These are phyloP conservation scores for Indicator maculatus DNA, from an alignment of 2,113 vertebrate genomes.

Conservation along the genomic window DNA sequence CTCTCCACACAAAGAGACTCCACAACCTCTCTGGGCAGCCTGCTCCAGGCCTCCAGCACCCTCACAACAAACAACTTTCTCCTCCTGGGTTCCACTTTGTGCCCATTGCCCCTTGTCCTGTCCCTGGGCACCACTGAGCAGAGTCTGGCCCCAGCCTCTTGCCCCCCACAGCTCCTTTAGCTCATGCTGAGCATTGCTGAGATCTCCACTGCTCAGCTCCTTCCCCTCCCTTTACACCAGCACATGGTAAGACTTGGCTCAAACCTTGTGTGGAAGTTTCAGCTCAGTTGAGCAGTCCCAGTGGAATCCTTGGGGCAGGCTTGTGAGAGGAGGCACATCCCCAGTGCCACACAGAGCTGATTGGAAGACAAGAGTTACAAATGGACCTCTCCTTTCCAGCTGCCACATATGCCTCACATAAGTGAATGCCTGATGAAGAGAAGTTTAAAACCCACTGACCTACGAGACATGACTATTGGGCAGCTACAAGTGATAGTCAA, in stretches of 20 bases:
- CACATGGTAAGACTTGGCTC: neutral
- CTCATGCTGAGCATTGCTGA: too few relatives aligned
- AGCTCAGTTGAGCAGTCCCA: accelerated
- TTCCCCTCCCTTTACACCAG: accelerated
- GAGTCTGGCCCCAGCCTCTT: too few relatives aligned
- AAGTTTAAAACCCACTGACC: constrained; percentile 91
- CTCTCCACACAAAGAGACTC: too few relatives aligned
- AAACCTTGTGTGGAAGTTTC: accelerated
- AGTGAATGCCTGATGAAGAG: constrained; percentile 99
- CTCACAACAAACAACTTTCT: too few relatives aligned
- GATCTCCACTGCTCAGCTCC: too few relatives aligned
- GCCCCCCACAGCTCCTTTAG: too few relatives aligned
- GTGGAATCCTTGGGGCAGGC: accelerated
- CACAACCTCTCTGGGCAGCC: too few relatives aligned
- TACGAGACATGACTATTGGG: constrained; percentile 96
- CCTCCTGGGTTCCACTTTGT: too few relatives aligned
- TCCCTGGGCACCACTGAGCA: too few relatives aligned
- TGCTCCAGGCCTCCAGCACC: too few relatives aligned
- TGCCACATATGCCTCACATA: constrained; percentile 98
- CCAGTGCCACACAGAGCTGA: neutral
- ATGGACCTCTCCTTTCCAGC: constrained; percentile 67
- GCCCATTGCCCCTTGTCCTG: too few relatives aligned
- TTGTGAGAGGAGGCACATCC: neutral
- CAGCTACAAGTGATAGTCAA: constrained; percentile 99
- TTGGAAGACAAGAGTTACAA: neutral